Conservation (phyloP, 1,140 invertebrate species). For the Periplaneta americana region DNA sequence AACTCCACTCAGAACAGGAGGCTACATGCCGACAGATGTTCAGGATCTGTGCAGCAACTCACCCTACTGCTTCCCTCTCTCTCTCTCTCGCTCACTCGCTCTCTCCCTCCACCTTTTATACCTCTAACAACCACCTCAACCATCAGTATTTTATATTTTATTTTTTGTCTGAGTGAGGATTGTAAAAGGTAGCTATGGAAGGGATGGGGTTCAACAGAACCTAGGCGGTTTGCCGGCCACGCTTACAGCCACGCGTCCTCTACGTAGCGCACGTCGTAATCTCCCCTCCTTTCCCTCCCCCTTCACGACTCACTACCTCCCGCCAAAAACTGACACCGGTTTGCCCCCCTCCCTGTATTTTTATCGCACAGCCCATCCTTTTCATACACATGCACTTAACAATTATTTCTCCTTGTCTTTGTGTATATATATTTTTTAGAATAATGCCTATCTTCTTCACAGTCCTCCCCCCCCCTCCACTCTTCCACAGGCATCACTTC, state of each 20-base stretch:
- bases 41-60: neutral
- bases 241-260: neutral
- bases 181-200: neutral
- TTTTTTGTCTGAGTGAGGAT: neutral
- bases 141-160: neutral
- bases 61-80: neutral
- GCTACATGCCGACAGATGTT: neutral
- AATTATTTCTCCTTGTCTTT: neutral
- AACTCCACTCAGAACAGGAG: neutral
- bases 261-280: neutral
- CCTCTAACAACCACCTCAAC: neutral
- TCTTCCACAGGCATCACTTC: neutral
- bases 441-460: neutral
- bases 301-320: neutral
- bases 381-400: neutral
- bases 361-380: neutral
- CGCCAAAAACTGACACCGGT: neutral
- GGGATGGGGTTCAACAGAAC: neutral
- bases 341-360: neutral
- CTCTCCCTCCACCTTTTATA: neutral
- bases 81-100: too few relatives aligned
- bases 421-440: neutral
- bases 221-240: neutral
- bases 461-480: neutral
- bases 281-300: neutral